A percentile compares a stretch with the other conserved stretches of the same genome.
These are phyloP conservation scores for Chromobotia macracanthus DNA, from an alignment of 2,797 vertebrate species.

Conservation along the genomic window DNA sequence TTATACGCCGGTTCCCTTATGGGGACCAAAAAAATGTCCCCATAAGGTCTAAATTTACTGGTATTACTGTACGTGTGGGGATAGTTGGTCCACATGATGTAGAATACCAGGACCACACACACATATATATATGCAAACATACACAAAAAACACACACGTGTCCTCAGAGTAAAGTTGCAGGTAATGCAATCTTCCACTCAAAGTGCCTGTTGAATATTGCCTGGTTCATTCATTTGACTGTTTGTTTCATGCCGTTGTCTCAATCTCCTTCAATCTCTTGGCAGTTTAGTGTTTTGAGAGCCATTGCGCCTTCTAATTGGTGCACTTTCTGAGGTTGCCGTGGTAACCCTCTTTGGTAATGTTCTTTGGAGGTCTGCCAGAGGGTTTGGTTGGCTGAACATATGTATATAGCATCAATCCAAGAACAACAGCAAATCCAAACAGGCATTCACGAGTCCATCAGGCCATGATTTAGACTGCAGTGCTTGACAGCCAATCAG, in stretches of 20 bases:
- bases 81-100: no score
- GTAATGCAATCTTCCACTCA: conserved; percentile 25
- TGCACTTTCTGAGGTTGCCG: conserved; percentile 58
- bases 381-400: conserved; percentile 41
- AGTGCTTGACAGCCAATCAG: conserved; percentile 9
- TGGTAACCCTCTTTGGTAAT: conserved; percentile 57
- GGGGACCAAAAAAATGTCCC: no score
- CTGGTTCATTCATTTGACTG: conserved; percentile 45
- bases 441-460: not conserved
- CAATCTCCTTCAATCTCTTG: conserved; percentile 52
- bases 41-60: no score
- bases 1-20: no score
- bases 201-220: conserved; percentile 29
- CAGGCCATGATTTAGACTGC: conserved; percentile 15
- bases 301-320: conserved; percentile 55
- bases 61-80: no score
- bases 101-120: no score
- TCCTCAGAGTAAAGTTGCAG: conserved; percentile 8
- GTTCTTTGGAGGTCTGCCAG: conserved; percentile 49
- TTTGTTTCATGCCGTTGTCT: conserved; percentile 41
- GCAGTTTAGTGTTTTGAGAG: conserved; percentile 55
- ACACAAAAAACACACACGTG: not conserved
- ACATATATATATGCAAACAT: conserved; percentile 19
- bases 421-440: conserved; percentile 7
- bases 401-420: conserved; percentile 30